Evolutionary conservation across 2,113 vertebrate species (phyloP).

Genomic region (Labeo rohita): DNA sequence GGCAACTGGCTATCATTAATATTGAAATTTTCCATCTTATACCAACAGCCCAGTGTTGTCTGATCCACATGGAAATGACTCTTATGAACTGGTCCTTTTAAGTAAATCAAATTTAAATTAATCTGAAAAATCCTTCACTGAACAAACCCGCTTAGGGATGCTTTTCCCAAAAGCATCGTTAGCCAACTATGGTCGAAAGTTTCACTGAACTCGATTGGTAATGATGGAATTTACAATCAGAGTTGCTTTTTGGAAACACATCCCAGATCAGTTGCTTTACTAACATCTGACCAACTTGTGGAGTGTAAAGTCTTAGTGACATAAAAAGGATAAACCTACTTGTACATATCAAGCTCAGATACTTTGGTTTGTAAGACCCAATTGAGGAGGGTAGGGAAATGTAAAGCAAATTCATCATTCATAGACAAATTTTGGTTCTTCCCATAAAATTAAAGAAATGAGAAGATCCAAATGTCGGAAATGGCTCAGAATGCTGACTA

Average conservation of each 20-base stretch:
- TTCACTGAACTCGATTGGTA: not conserved
- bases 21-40: conserved; percentile 4
- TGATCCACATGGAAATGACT: not conserved
- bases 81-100: not conserved
- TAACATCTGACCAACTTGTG: not conserved
- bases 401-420: not conserved
- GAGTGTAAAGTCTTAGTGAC: too few relatives aligned
- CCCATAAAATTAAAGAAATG: not conserved
- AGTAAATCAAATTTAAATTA: too few relatives aligned
- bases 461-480: not conserved
- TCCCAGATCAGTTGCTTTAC: not conserved
- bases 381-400: not conserved
- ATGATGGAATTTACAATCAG: not conserved
- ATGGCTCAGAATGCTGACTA: not conserved
- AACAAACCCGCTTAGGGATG: not conserved
- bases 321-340: not conserved
- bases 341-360: not conserved
- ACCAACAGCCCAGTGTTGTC: not conserved
- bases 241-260: not conserved
- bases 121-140: not conserved
- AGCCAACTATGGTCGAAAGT: too few relatives aligned
- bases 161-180: too few relatives aligned
- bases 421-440: not conserved
- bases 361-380: not conserved
- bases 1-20: not conserved